Conservation (phyloP, 2,113 vertebrate species). For the Ptyas mucosa region DNA sequence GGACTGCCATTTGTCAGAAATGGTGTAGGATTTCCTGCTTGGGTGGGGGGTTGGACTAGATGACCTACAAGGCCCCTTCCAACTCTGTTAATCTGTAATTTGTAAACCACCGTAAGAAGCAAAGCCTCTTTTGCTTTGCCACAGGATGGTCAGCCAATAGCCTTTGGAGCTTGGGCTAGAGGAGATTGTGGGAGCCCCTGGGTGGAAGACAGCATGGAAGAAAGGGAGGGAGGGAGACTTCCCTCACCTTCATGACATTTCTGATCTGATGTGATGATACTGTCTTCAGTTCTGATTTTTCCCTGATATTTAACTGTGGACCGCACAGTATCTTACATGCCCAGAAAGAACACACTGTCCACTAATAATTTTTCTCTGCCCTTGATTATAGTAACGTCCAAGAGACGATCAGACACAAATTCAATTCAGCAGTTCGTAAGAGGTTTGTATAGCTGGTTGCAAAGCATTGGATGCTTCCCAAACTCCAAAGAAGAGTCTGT, state of each 20-base stretch:
- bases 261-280: background rate
- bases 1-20: no score
- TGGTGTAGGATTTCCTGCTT: no score
- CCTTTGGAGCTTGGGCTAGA: background rate
- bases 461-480: background rate
- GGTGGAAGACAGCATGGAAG: background rate
- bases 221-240: background rate
- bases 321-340: background rate
- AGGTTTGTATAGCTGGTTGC: background rate
- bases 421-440: background rate
- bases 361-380: background rate
- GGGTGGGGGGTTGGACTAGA: no score
- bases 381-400: background rate
- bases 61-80: no score
- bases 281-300: background rate
- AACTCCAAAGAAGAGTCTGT: slow-evolving; percentile 5
- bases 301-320: background rate
- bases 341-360: background rate
- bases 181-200: background rate
- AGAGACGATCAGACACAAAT: background rate
- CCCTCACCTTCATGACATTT: background rate
- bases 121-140: no score
- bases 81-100: no score
- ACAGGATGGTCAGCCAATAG: background rate
- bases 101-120: background rate